Base-by-base conservation (phyloP, 2,113 vertebrate genomes). In the Oceanodroma tethys region DNA sequence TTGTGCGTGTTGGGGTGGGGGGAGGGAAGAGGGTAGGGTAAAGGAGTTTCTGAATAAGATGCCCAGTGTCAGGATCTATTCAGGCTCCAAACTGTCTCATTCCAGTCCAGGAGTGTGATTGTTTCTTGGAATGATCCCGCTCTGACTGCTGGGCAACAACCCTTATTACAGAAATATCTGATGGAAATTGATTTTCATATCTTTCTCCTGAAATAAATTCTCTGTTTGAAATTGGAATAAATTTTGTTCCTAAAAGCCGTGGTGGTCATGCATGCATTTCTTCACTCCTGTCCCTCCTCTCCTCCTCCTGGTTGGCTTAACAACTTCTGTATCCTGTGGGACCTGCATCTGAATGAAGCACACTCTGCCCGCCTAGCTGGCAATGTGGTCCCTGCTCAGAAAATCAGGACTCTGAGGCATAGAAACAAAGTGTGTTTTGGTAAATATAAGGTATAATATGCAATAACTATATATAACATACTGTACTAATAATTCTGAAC, bases 141-240 rank as follows among this genome's bases (percentile, higher is more conserved):
- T 91, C 96, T 87, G 95, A 76, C 93, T 96, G 93, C 56, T 94
- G 95, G 96, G 96, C 97, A 95, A 96, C 96, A 93, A 83, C 96
- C 92, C 94, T 90, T 91, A 91, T 86, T 97, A 96, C 97, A 92
- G 97, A 98, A 97, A 91, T 93, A 95, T 91, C 97, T 86, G 97
- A 97, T 97, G 98, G 98, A 98, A 98, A 96, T 96, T 60, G 93
- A 98, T 98, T 98, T 98, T 98, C 98, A 98, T 98, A 98, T 98
- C 98, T 98, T 98, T 98, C 98, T 98, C 98, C 98, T 98, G 96
- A 98, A 98, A 98, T 98, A 98, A 98, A 98, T 97, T 97, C 96
- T 98, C 97, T 98, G 98, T 99, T 98, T 98, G 98, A 98, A 98
- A 98, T 98, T 98, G 98, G 98, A 99, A 99, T 98, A 98, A 98